A percentile compares a stretch with the other conserved stretches of the same genome.
Conservation (phyloP, 2,888 invertebrate genomes). For the Tanytarsus gracilentus region DNA sequence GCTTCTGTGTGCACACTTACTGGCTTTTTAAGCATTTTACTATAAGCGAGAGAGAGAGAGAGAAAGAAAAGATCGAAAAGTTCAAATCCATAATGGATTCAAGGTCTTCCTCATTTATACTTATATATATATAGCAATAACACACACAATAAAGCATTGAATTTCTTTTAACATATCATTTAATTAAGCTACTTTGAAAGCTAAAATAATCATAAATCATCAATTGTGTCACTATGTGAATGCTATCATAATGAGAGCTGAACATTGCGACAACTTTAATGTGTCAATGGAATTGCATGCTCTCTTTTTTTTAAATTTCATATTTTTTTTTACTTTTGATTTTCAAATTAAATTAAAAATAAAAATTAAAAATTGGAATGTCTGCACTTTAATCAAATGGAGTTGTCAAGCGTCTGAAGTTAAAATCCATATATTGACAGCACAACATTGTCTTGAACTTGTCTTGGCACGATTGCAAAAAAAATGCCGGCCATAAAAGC, state of each 20-base stretch:
- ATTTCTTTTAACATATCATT: not conserved
- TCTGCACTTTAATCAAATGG: too few species aligned
- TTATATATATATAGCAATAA: not conserved
- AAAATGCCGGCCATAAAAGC: not conserved
- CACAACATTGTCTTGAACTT: too few species aligned
- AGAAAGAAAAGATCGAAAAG: slow-evolving; percentile 9
- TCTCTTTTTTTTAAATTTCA: too few species aligned
- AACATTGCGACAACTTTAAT: not conserved
- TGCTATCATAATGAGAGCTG: not conserved
- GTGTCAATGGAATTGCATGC: too few species aligned
- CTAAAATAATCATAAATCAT: slow-evolving; percentile 20
- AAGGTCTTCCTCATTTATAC: too few species aligned
- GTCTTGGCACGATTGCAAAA: not conserved
- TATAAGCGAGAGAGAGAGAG: not conserved
- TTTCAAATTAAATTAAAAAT: too few species aligned
- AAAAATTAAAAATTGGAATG: too few species aligned
- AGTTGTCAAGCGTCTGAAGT: not conserved
- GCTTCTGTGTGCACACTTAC: too few species aligned
- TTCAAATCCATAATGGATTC: slow-evolving; percentile 23
- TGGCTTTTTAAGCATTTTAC: too few species aligned
- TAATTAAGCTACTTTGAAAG: slow-evolving; percentile 26
- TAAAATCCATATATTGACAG: too few species aligned
- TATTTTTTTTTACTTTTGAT: too few species aligned
- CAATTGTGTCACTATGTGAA: not conserved
- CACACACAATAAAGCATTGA: not conserved